Evolutionary conservation across 2,113 vertebrate species (phyloP).

Genomic region (Lycocorax pyrrhopterus): DNA sequence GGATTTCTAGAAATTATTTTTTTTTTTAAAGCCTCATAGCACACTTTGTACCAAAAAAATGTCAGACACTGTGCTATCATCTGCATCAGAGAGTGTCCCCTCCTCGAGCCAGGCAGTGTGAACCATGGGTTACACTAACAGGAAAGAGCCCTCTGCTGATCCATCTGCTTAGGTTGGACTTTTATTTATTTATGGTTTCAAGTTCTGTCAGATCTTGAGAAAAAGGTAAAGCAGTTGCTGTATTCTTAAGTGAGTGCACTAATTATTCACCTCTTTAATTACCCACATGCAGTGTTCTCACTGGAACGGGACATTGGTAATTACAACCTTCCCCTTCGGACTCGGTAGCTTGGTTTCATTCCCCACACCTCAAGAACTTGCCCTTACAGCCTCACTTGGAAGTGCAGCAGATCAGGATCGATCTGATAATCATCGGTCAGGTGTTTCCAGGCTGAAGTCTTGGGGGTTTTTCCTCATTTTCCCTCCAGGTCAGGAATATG

Average conservation of each 20-base stretch:
- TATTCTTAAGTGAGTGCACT: slow-evolving; percentile 66
- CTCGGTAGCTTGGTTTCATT: slow-evolving; percentile 54
- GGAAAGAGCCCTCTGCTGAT: not conserved
- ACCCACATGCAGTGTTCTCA: slow-evolving; percentile 53
- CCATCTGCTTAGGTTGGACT: slow-evolving; percentile 50
- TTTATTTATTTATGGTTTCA: slow-evolving; percentile 73
- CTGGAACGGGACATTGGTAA: slow-evolving; percentile 8
- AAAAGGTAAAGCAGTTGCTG: slow-evolving; percentile 59
- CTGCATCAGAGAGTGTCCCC: slow-evolving; percentile 44
- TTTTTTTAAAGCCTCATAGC: slow-evolving; percentile 44
- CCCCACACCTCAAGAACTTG: slow-evolving; percentile 32
- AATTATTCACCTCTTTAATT: slow-evolving; percentile 38
- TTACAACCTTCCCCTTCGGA: not conserved
- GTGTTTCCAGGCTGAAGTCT: slow-evolving; percentile 36
- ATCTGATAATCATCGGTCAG: not conserved
- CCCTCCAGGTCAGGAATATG: slow-evolving; percentile 60
- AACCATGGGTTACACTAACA: slow-evolving; percentile 31
- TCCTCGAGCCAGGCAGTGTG: slow-evolving; percentile 46
- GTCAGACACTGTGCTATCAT: slow-evolving; percentile 73
- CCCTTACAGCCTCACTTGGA: slow-evolving; percentile 2
- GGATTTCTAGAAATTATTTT: slow-evolving; percentile 32
- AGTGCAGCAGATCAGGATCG: slow-evolving; percentile 21
- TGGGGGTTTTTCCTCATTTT: slow-evolving; percentile 15
- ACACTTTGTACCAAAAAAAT: slow-evolving; percentile 77
- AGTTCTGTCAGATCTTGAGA: slow-evolving; percentile 63